Conservation (phyloP, 1,140 invertebrate species). For the Bombyx mandarina region DNA sequence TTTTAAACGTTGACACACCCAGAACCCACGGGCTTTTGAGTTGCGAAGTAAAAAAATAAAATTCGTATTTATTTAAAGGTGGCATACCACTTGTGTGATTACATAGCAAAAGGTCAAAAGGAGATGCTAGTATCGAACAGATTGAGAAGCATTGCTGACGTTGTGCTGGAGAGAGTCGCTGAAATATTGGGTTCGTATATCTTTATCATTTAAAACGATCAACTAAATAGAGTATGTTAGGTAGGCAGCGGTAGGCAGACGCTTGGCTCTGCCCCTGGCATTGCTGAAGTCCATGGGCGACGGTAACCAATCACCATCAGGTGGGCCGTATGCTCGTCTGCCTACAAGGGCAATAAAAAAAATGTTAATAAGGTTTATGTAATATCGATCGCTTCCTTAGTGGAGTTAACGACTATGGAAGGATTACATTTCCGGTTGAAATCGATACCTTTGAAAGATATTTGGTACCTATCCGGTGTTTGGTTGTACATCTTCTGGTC, state of each 20-base stretch:
- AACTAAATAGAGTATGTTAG: background rate
- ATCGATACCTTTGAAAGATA: no score
- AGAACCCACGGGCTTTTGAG: background rate
- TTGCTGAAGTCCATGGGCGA: no score
- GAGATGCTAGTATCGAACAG: constrained; percentile 58
- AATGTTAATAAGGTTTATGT: background rate
- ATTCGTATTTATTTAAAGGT: constrained; percentile 27
- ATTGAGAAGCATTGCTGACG: constrained; percentile 56
- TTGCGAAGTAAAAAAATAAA: background rate
- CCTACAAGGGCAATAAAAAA: background rate
- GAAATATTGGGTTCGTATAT: constrained; percentile 50
- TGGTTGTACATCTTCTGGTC: no score
- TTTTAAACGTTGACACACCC: no score
- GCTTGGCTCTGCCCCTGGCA: no score
- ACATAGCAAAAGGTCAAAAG: constrained; percentile 54
- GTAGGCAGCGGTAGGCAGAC: no score
- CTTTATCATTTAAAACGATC: background rate
- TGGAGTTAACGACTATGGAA: no score
- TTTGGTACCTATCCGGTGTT: no score
- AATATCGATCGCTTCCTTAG: background rate
- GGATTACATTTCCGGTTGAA: no score
- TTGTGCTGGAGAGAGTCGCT: constrained; percentile 58
- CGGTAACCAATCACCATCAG: no score
- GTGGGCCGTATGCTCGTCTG: no score
- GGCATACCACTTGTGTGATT: constrained; percentile 59